Conservation (phyloP, 2,888 invertebrate genomes). For the Alcis repandata region DNA sequence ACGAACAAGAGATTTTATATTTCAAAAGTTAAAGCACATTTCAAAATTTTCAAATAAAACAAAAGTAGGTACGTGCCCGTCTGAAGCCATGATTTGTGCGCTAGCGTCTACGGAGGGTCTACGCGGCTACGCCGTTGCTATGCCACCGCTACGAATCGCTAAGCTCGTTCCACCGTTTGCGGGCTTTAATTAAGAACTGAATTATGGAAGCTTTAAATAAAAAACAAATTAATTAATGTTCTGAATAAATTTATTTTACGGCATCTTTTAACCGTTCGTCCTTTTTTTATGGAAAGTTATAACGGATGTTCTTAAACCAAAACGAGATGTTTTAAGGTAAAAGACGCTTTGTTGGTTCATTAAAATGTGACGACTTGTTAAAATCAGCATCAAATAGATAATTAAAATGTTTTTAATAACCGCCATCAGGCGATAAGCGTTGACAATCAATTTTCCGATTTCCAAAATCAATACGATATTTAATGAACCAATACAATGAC, state of each 20-base stretch:
- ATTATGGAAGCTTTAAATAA: conserved; percentile 28
- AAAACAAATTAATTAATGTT: conserved; percentile 24
- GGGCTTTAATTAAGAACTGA: conserved; percentile 25
- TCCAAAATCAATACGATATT: background rate
- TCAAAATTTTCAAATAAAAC: no score
- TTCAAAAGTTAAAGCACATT: no score
- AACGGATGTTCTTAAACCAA: background rate
- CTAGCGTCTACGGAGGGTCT: conserved; percentile 3
- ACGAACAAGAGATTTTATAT: no score
- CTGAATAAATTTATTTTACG: conserved; percentile 14
- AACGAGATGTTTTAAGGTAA: no score
- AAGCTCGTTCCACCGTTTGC: conserved; percentile 23
- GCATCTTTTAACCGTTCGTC: background rate
- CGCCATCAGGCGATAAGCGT: background rate
- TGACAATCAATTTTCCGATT: background rate
- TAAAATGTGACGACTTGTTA: no score
- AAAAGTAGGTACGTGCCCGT: background rate
- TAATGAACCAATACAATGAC: conserved; percentile 6
- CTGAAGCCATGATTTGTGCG: background rate
- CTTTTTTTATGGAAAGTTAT: conserved; percentile 2
- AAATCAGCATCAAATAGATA: no score
- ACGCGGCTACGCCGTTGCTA: conserved; percentile 4
- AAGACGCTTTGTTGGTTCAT: no score
- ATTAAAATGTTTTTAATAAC: no score
- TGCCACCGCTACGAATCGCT: conserved; percentile 16